Base-by-base conservation (phyloP, 2,797 vertebrate genomes). In the Botia kubotai region DNA sequence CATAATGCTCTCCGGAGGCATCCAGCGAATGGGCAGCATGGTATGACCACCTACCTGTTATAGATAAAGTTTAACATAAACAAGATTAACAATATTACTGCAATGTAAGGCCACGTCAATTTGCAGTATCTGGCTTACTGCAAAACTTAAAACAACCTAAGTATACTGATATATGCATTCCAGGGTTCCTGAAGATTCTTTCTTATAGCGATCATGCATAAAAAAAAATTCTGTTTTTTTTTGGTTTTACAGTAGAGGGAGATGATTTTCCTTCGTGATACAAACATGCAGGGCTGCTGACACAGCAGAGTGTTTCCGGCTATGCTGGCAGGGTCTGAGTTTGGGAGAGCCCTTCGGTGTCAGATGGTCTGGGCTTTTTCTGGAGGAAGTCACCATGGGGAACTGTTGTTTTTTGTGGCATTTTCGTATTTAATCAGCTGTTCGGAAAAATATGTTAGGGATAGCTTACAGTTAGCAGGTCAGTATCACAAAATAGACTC, bases 1-100 rank as follows among this genome's bases (percentile, higher is more conserved):
- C 98, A 99, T 99, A 91, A 99, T 99, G 93, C 98, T 99, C 91
- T 99, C 98, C 0, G 98, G 98, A 85, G 98, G 98, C 98, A 99
- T 99, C 98, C 98, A 99, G 82, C 98, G 97, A 84, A 99, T 99
- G 14, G 98, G 98, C 83, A 99, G 91, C 98, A 99, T 99, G 0
- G 98, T 99, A 81, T 99, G 98, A 83, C 98, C 98, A 1, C 98
- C 98, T 77, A 99, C 98, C 98, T 99, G 87, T 81, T 82, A 52
- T 75, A 33, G 43, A 46, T 4, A 83, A 13, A 82, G 4, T 67
- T 46, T 67, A 29, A 60, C 46, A 29, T 10, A 6, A 13, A 29
- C 23, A 39, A 39, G 6, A 39, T 39, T 39, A 39, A 39, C 36
- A 39, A 39, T 39, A 53, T 16, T 16, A 53, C 55, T 60, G 19